phyloP scores from a whole-genome alignment of 2,113 vertebrate genomes.

The Pan troglodytes region DNA sequence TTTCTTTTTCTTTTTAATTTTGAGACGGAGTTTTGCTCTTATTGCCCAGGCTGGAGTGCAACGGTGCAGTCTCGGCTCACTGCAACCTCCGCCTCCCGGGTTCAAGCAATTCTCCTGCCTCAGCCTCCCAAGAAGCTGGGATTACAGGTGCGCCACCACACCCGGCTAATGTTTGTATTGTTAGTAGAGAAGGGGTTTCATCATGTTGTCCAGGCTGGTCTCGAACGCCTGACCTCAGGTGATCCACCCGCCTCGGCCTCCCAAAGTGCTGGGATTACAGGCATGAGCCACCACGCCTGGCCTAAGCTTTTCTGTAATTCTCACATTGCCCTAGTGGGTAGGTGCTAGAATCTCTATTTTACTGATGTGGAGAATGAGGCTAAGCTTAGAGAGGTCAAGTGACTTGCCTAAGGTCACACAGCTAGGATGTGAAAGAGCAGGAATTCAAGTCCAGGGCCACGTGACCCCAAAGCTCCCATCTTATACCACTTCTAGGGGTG shows the following conservation, averaged over 20 bases:
- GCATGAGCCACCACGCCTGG: background rate
- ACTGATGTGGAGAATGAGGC: background rate
- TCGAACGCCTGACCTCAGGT: background rate
- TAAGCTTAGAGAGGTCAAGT: constrained; percentile 1
- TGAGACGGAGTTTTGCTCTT: no score
- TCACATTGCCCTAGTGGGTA: background rate
- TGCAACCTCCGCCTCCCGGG: no score
- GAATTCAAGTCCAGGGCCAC: background rate
- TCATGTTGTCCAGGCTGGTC: background rate
- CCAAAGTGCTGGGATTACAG: background rate
- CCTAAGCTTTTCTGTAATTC: background rate
- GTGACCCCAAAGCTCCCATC: background rate
- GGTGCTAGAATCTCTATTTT: background rate
- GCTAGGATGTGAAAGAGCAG: background rate
- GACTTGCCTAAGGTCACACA: background rate
- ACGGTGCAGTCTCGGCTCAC: no score
- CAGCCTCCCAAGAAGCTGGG: no score
- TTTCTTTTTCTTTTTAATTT: no score
- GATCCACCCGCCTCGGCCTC: background rate
- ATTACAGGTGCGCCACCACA: no score
- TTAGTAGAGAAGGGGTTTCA: no score
- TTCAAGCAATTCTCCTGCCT: no score
- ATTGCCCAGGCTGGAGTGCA: no score
- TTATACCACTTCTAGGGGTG: background rate
- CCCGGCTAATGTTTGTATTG: no score